Base-by-base conservation (phyloP, 2,113 vertebrate genomes). In the Pangasianodon gigas region DNA sequence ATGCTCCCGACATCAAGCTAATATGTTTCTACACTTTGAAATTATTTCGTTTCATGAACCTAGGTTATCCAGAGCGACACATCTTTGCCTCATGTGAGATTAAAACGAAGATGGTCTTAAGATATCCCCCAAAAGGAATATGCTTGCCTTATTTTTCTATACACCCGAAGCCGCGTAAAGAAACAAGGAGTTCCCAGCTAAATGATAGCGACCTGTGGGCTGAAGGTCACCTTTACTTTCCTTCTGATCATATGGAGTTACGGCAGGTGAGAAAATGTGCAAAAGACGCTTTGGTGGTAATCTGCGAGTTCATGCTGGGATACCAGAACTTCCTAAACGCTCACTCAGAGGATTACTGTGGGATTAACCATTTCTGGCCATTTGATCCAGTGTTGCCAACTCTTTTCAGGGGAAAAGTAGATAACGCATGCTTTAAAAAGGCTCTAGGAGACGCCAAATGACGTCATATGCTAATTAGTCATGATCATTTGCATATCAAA, bases 21-120 rank as follows among this genome's bases (percentile, higher is more conserved):
- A 96, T 80, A 14, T 94, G 94, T 89, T 95, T 94, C 88, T 94
- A 95, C 95, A 91, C 93, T 95, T 95, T 96, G 94, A 95, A 96
- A 95, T 96, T 95, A 96, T 96, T 95, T 96, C 93, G 94, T 96
- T 92, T 94, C 94, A 89, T 94, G 93, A 95, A 95, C 95, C 94
- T 95, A 96, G 96, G 96, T 87, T 96, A 89, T 92, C 96, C 95
- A 95, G 93, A 92, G 95, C 93, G 92, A 93, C 93, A 95, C 95
- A 94, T 92, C 95, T 95, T 94, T 96, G 94, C 94, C 92, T 94
- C 95, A 95, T 96, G 95, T 94, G 95, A 93, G 95, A 93, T 95
- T 93, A 91, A 95, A 90, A 94, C 75, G 95, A 96, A 95, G 96
- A 95, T 93, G 95, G 92, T 94, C 95, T 95, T 94, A 94, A 96